These are phyloP conservation scores for Porites australiensis DNA, from an alignment of 64 coral and sea anemone species.

Conservation along the genomic window DNA sequence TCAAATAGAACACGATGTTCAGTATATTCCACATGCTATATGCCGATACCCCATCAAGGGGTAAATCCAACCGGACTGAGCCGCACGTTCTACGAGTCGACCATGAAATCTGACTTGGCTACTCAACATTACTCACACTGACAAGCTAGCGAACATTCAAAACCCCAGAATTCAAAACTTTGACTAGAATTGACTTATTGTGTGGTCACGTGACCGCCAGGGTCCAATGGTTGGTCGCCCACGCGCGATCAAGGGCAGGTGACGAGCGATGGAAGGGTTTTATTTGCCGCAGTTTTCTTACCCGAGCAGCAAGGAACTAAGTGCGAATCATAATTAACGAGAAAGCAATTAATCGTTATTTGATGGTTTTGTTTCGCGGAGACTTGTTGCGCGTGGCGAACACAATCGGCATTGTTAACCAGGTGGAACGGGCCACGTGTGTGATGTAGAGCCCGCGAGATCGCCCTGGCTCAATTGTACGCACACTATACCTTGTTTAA, in stretches of 20 bases:
- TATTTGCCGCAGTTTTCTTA: slow-evolving; percentile 31
- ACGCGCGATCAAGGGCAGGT: slow-evolving; percentile 1
- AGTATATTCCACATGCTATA: slow-evolving; percentile 42
- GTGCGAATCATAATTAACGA: slow-evolving; percentile 23
- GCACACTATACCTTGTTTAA: slow-evolving; percentile 32
- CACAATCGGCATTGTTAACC: slow-evolving; percentile 51
- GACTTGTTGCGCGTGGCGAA: slow-evolving; percentile 54
- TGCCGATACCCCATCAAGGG: slow-evolving; percentile 45
- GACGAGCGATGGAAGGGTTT: slow-evolving; percentile 7
- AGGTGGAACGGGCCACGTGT: slow-evolving; percentile 45
- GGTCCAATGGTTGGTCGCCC: neutral
- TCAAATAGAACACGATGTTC: slow-evolving; percentile 50
- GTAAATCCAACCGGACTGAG: slow-evolving; percentile 11
- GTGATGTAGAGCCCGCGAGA: slow-evolving; percentile 13
- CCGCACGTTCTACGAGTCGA: slow-evolving; percentile 1
- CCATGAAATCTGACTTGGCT: slow-evolving; percentile 37
- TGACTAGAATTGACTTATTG: slow-evolving; percentile 53
- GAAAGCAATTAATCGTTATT: slow-evolving; percentile 46
- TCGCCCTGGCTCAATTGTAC: slow-evolving; percentile 12
- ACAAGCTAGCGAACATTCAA: slow-evolving; percentile 47
- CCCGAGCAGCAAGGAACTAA: neutral
- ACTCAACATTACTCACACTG: slow-evolving; percentile 40
- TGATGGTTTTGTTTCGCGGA: slow-evolving; percentile 55
- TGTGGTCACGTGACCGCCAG: slow-evolving; percentile 7
- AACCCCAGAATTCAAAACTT: slow-evolving; percentile 60